Base-by-base conservation (phyloP, 2,113 vertebrate species). In the Urocolius indicus region DNA sequence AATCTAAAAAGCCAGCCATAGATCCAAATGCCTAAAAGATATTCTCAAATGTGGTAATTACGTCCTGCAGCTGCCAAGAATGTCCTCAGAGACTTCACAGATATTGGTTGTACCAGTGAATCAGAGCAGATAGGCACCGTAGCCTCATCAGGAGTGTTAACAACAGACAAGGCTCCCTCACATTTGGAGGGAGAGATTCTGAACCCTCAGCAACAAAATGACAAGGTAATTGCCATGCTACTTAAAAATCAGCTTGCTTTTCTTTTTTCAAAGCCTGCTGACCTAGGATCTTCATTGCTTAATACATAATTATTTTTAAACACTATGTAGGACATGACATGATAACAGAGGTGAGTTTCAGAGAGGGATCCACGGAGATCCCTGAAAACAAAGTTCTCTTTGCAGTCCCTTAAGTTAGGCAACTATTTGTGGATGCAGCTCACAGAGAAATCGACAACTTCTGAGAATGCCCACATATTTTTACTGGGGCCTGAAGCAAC, bases 21-120 rank as follows among this genome's bases (percentile, higher is more conserved):
- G 96, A 97, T 96, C 97, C 97, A 97, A 98, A 98, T 94, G 97
- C 97, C 97, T 98, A 91, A 97, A 98, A 98, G 97, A 97, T 97
- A 97, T 96, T 97, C 97, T 97, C 96, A 97, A 97, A 96, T 96
- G 96, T 91, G 89, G 96, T 98, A 98, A 98, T 98, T 98, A 98
- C 75, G 95, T 97, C 98, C 97, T 97, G 95, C 96, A 98, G 97
- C 98, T 97, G 97, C 98, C 97, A 97, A 94, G 94, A 72, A 87
- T 7, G 59, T 96, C 98, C 98, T 98, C 91, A 30, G 96, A 98
- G 98, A 93, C 95, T 91, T 98, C 92, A 81, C 82, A 96, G 96
- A 95, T 72, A 95, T 46, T 81, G 92, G 96, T 82, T 59, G 89
- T 89, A 96, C 96, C 95, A 63, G 71, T 81, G 97, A 96, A 97